These are phyloP conservation scores for Microcebus ravelobensis DNA, from an alignment of 2,113 vertebrate species.

Conservation along the genomic window DNA sequence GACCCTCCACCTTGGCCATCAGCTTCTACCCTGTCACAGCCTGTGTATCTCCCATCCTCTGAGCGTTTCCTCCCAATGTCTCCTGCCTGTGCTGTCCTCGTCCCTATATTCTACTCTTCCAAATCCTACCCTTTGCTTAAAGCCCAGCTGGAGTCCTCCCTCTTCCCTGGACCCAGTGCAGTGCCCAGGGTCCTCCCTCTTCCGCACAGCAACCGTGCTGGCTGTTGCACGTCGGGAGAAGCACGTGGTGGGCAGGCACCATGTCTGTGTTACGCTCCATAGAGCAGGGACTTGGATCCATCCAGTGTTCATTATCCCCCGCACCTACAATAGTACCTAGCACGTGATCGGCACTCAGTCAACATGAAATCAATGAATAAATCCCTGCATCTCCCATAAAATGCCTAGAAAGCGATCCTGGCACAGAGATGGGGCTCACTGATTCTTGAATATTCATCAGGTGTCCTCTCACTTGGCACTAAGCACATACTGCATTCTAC, in stretches of 20 bases:
- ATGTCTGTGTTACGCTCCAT: not conserved
- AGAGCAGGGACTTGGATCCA: not conserved
- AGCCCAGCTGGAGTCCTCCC: not conserved
- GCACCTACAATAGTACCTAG: not conserved
- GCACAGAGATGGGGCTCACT: not conserved
- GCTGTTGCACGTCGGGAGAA: too few relatives aligned
- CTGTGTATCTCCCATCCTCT: not conserved
- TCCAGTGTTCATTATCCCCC: not conserved
- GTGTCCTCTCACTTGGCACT: not conserved
- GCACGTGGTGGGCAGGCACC: fast-evolving
- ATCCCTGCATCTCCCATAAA: not conserved
- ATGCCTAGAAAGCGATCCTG: not conserved
- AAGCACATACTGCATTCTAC: not conserved
- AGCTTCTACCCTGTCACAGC: not conserved
- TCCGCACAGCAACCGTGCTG: not conserved
- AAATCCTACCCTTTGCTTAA: not conserved
- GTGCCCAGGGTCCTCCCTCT: not conserved
- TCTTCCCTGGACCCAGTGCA: not conserved
- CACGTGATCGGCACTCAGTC: not conserved
- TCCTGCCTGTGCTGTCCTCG: not conserved
- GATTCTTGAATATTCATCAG: not conserved
- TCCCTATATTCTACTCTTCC: not conserved
- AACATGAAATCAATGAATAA: not conserved
- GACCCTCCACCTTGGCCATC: not conserved
- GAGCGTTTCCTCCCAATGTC: not conserved